Evolutionary conservation across 1,140 invertebrate species (phyloP), one percentile per base, ranked within the genome.

Genomic region (Ceratosolen solmsi): DNA sequence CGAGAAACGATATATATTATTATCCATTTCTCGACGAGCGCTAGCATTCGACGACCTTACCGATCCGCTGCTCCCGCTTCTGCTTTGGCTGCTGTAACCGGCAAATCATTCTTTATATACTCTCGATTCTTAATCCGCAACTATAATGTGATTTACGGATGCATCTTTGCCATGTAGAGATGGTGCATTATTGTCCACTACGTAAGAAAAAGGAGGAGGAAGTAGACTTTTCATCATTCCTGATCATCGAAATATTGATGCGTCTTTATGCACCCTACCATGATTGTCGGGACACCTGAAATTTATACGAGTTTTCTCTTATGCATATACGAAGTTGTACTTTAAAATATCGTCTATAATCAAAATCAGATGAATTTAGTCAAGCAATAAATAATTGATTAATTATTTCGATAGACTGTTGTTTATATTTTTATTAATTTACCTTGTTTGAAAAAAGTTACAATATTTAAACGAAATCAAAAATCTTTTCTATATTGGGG

Each of bases 1-100:
- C 77, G 84, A 86, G 79, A 79, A 80, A 82, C 79, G 72, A 83
- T 74, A 86, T 86, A 86, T 86, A 84, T 54, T 86, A 85, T 84
- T 83, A 75, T 80, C 60, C 72, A 63, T 79, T 54, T 70, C 49
- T 71, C 30, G 15, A 36, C 22, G 22, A 17, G 49, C 46, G 30
- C 25, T 25, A 58, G 77, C 77, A 27, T 71, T 79, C 77, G 65
- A 79, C 77, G 49, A 70, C 63, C 65, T 41, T 60, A 60, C 68
- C 65, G 30, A 49, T 71, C 11, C n/a, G 25, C 70, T 25, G 41
- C 38, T 46, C 41, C 38, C 15, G 38, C 25, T 49, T 49, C 2
- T 71, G 41, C 41, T 49, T 49, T 20, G 25, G 70, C 70, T 49
- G 22, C 41, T 15, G 27, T n/a, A 54, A 54, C 68, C 36, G 33